Conservation (phyloP, 2,797 vertebrate genomes). For the Silurus aristotelis region DNA sequence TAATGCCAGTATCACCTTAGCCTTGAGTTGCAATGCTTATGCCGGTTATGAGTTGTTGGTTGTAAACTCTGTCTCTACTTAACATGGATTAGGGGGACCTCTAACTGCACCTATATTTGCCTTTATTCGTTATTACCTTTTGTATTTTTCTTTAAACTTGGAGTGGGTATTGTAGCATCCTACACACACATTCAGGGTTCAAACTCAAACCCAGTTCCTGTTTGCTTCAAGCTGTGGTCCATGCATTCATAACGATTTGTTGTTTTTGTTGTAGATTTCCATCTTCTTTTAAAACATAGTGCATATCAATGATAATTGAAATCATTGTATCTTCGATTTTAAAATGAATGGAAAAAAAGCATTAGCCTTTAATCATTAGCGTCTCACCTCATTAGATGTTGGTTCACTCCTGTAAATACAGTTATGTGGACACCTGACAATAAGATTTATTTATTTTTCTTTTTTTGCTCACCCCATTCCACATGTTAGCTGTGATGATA, state of each 20-base stretch:
- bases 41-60: background rate
- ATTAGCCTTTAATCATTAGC: background rate
- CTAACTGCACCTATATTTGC: background rate
- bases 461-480: no score
- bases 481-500: no score
- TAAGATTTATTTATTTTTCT: no score
- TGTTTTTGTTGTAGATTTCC: background rate
- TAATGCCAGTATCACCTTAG: constrained; percentile 5
- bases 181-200: no score
- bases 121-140: background rate
- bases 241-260: background rate
- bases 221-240: background rate
- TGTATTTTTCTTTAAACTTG: background rate
- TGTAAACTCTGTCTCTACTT: background rate
- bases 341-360: background rate
- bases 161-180: no score
- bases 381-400: background rate
- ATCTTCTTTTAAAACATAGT: background rate
- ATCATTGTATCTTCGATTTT: background rate
- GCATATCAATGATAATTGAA: no score
- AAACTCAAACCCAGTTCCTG: background rate
- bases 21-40: background rate
- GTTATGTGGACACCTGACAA: no score
- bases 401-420: background rate
- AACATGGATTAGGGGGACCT: background rate